phyloP scores from a whole-genome alignment of 2,888 invertebrate genomes.

The Tetragnatha montana region DNA sequence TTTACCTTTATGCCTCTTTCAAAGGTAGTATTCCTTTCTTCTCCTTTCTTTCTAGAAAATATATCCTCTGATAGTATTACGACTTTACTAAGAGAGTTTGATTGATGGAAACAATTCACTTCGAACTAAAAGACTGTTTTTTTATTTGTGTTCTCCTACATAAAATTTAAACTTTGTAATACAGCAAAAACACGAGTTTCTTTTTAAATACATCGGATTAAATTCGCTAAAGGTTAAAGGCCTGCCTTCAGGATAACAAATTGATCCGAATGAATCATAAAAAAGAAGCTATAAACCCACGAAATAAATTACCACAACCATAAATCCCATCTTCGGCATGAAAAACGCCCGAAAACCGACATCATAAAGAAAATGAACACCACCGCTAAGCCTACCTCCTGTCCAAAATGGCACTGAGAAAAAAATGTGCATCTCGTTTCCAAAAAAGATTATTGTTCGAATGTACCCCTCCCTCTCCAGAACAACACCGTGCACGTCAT shows the following conservation, averaged over 20 bases:
- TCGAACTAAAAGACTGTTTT: no score
- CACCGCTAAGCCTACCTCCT: conserved; percentile 7
- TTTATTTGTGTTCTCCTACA: no score
- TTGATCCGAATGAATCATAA: not conserved
- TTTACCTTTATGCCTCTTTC: no score
- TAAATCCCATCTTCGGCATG: not conserved
- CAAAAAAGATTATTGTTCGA: conserved; percentile 69
- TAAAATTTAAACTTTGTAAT: no score
- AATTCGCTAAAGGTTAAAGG: not conserved
- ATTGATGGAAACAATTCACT: no score
- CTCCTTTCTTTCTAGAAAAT: no score
- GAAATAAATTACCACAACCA: not conserved
- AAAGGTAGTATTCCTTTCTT: no score
- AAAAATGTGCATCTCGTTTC: conserved; percentile 54
- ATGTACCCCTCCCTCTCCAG: conserved; percentile 21
- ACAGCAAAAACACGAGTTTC: no score
- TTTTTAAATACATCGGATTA: not conserved
- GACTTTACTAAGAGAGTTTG: no score
- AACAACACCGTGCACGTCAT: conserved; percentile 4
- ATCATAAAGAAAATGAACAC: conserved; percentile 42
- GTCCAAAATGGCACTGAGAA: conserved; percentile 33
- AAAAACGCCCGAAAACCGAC: not conserved
- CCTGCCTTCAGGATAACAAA: not conserved
- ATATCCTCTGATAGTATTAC: no score
- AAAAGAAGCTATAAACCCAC: not conserved